Base-by-base conservation (phyloP, 2,888 invertebrate genomes). In the Trichopoda pennipes region DNA sequence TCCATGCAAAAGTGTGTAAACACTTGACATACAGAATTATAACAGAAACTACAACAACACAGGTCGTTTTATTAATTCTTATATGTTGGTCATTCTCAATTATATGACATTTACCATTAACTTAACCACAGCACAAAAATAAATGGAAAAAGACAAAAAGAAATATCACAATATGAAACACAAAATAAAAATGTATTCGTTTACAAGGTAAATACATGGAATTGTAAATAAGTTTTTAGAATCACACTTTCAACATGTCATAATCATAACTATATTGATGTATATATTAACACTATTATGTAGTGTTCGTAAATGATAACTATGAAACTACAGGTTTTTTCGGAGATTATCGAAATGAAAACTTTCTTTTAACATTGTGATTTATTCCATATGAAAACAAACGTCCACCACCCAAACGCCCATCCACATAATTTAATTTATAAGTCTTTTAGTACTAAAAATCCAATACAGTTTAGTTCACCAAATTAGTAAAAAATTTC, bases 11-110 rank as follows among this genome's bases (percentile, higher is more conserved):
- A 49, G 2, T 19, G 3, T 49, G 19, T 17, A n/a, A 17, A 44
- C 16, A 68, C 14, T 1, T 3, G 21, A n/a, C 38, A n/a, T 69
- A 42, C 17, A 23, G 17, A 28, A 32, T 23, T 47, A 17, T 1
- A 53, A 38, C 8, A 19, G 19, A 4, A 61, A 53, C 68, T 17
- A 19, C 73, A 60, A 44, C 12, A 68, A 60, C 35, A 72, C 44
- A 66, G 61, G 42, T 70, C 74, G 35, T 79, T 79, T 28, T 75
- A 79, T 75, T 79, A 79, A 75, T 82, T 72, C 61, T 76, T 56
- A 61, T 79, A 61, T 79, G 68, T 72, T 74, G 79, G 75, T 55
- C 79, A 72, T 53, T 76, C 66, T 66, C 70, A 79, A 75, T 70
- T 49, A 75, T 75, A 72, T 23, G 49, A 81, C 53, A 82, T 78